Evolutionary conservation across 2,888 invertebrate genomes (phyloP).

Genomic region (Sinopyrophorus schimmeli): DNA sequence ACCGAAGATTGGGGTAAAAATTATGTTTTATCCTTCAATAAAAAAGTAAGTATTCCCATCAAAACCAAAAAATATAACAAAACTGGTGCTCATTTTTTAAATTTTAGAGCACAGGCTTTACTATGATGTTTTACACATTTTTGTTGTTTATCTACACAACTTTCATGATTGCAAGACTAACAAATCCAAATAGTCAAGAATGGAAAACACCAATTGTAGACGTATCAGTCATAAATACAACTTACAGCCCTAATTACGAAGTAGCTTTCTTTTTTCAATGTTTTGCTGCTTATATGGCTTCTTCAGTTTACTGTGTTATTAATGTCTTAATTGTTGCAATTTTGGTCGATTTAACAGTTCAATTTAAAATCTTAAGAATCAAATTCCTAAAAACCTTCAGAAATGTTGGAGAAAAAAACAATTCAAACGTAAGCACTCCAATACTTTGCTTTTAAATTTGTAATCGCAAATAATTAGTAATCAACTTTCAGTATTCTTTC

Average conservation of each 20-base stretch:
- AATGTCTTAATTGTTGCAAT: slow-evolving; percentile 6
- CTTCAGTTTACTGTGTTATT: slow-evolving; percentile 6
- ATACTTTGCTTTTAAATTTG: not conserved
- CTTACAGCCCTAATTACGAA: slow-evolving; percentile 23
- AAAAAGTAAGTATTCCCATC: slow-evolving; percentile 3
- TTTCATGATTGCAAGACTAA: slow-evolving; percentile 4
- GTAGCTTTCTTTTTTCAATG: slow-evolving; percentile 17
- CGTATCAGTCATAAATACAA: slow-evolving; percentile 9
- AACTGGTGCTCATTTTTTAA: slow-evolving; percentile 9
- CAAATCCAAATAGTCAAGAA: not conserved
- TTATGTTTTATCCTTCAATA: slow-evolving; percentile 6
- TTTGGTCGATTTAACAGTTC: slow-evolving; percentile 9
- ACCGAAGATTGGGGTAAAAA: slow-evolving; percentile 8
- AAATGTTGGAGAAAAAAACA: too few relatives aligned
- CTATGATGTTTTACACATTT: not conserved
- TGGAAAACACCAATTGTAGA: slow-evolving; percentile 16
- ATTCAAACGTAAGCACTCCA: too few relatives aligned
- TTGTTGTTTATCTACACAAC: not conserved
- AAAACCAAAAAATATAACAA: not conserved
- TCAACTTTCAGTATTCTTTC: not conserved
- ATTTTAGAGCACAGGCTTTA: not conserved
- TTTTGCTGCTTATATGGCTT: not conserved
- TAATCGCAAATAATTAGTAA: not conserved
- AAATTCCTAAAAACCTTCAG: too few relatives aligned
- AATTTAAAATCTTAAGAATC: slow-evolving; percentile 7